Percentiles rank a stretch among this genome's conserved stretches.
Evolutionary conservation across 1,140 invertebrate genomes (phyloP).

Genomic region (Penaeus japonicus): DNA sequence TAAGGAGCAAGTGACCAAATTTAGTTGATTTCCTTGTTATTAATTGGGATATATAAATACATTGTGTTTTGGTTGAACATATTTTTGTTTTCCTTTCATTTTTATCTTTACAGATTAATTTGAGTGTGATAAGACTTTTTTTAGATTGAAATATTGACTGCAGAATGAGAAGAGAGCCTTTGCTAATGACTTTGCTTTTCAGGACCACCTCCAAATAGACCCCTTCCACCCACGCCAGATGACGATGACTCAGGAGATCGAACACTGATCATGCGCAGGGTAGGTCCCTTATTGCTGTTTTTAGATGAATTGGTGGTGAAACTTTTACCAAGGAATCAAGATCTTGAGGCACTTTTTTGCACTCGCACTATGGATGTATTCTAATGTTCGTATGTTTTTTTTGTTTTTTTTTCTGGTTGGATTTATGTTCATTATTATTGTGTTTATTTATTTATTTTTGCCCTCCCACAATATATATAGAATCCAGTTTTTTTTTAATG

Average conservation of each 20-base stretch:
- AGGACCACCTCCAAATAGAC: constrained; percentile 82
- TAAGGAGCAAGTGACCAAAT: not conserved
- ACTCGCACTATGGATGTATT: not conserved
- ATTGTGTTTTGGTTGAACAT: not conserved
- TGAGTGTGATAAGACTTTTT: too few relatives aligned
- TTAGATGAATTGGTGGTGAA: too few relatives aligned
- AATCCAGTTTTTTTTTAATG: not conserved
- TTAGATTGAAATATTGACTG: too few relatives aligned
- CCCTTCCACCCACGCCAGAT: constrained; percentile 91
- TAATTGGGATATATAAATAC: not conserved
- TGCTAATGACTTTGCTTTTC: not conserved
- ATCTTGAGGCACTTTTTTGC: not conserved
- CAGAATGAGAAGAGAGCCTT: too few relatives aligned
- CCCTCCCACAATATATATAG: not conserved
- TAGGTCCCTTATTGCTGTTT: constrained; percentile 68
- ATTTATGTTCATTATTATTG: not conserved
- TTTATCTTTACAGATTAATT: too few relatives aligned
- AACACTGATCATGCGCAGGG: constrained; percentile 89
- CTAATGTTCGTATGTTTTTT: not conserved
- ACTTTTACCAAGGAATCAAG: not conserved
- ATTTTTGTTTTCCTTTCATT: not conserved
- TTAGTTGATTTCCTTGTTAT: not conserved
- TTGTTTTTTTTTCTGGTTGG: not conserved
- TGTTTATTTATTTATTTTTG: not conserved
- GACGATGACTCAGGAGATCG: constrained; percentile 81